Evolutionary conservation across 2,113 vertebrate genomes (phyloP), one percentile per base, ranked within the genome.

Genomic region (Callopanchax toddi): DNA sequence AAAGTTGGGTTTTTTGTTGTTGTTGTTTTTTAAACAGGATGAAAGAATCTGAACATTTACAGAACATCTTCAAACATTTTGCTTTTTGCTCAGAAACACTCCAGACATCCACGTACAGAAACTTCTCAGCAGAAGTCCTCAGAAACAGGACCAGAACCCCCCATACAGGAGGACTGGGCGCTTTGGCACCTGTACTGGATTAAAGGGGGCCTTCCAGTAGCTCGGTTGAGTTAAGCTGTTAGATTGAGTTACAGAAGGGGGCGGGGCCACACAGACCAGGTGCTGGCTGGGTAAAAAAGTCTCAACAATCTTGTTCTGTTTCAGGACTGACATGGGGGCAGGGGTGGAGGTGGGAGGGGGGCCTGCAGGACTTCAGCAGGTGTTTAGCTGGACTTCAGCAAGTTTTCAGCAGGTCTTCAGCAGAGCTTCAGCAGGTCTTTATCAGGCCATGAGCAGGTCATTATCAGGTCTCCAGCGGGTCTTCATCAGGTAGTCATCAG

Each of bases 161-260:
- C 70, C 39, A 46, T 71, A 36, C 58, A 59, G 51, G 66, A 74
- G 5, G 67, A 82, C 90, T 64, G 58, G 84, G 64, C 67, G 83
- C 86, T 91, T 93, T 93, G 94, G 94, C 96, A 99, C 96, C 96
- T 98, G 96, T 91, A 91, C 90, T 89, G 96, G 96, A 98, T 98
- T 98, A 89, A 76, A 70, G 75, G 36, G 85, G 92, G 69, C 82
- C 93, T 94, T 93, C 93, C 93, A 95, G 95, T 93, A 95, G 93
- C 93, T 76, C 86, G 75, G 89, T 82, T 64, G 79, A 83, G 85
- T 91, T 96, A 96, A 96, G 94, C 95, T 91, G 89, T 48, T 89
- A 94, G 95, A 95, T 98, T 95, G 92, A 90, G 94, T 97, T 96
- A 94, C 95, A 74, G 90, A 89, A 89, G 89, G 90, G 86, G 86